A percentile compares a stretch with the other conserved stretches of the same genome.
Evolutionary conservation across 2,797 vertebrate species (phyloP).

Genomic region (Tympanoctomys barrerae): DNA sequence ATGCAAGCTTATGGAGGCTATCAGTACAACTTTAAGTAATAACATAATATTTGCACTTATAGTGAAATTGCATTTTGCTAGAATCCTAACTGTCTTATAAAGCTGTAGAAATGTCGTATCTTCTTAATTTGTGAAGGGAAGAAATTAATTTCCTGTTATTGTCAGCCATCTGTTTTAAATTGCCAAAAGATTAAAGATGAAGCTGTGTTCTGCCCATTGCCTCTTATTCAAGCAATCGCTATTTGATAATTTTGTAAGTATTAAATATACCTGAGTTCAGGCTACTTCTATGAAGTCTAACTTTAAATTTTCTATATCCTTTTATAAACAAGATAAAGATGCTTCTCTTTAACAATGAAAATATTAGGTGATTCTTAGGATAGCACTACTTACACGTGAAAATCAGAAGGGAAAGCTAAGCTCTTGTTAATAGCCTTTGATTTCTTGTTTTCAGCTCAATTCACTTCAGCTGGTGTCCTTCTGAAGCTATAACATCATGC

Average conservation of each 20-base stretch:
- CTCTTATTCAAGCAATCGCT: neutral
- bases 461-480: constrained; percentile 76
- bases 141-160: constrained; percentile 79
- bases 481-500: constrained; percentile 82
- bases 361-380: neutral
- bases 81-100: constrained; percentile 42
- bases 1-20: neutral
- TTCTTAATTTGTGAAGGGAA: constrained; percentile 67
- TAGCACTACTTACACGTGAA: neutral
- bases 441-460: constrained; percentile 72
- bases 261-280: neutral
- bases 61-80: constrained; percentile 41
- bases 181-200: constrained; percentile 46
- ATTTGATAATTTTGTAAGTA: constrained; percentile 40
- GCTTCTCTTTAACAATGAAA: constrained; percentile 39
- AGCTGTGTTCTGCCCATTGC: neutral
- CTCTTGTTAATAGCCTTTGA: constrained; percentile 69
- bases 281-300: neutral
- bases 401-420: constrained; percentile 65
- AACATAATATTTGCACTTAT: constrained; percentile 46
- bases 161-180: constrained; percentile 72
- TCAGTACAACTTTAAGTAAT: constrained; percentile 6
- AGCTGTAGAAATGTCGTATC: constrained; percentile 33
- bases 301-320: neutral
- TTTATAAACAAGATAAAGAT: neutral